Evolutionary conservation across 2,797 vertebrate species (phyloP).

Genomic region (Megaceryle alcyon): DNA sequence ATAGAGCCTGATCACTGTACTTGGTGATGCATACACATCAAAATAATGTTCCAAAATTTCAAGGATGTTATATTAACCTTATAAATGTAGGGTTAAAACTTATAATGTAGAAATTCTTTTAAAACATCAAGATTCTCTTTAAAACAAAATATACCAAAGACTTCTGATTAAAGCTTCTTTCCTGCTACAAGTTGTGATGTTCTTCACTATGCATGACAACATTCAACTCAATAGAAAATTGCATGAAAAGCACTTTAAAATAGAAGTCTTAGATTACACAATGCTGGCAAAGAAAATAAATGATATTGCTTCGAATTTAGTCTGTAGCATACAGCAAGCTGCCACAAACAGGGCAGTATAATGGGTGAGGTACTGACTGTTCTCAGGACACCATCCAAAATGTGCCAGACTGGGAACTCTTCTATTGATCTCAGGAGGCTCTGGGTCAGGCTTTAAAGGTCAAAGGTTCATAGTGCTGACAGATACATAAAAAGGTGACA

Average conservation of each 20-base stretch:
- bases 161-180: background rate
- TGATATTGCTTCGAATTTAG: background rate
- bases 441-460: background rate
- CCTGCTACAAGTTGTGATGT: background rate
- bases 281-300: background rate
- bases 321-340: background rate
- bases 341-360: background rate
- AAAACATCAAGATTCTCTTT: background rate
- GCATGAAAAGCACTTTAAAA: background rate
- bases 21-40: background rate
- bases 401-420: background rate
- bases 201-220: background rate
- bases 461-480: constrained; percentile 3
- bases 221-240: background rate
- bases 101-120: background rate
- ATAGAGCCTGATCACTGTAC: background rate
- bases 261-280: background rate
- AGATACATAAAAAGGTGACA: constrained; percentile 16
- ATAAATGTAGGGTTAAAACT: background rate
- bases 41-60: background rate
- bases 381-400: constrained; percentile 11
- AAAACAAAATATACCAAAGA: background rate
- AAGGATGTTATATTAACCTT: background rate
- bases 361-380: background rate
- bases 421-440: background rate